Evolutionary conservation across 1,140 invertebrate genomes (phyloP), one percentile per base, ranked within the genome.

Genomic region (Manduca sexta): DNA sequence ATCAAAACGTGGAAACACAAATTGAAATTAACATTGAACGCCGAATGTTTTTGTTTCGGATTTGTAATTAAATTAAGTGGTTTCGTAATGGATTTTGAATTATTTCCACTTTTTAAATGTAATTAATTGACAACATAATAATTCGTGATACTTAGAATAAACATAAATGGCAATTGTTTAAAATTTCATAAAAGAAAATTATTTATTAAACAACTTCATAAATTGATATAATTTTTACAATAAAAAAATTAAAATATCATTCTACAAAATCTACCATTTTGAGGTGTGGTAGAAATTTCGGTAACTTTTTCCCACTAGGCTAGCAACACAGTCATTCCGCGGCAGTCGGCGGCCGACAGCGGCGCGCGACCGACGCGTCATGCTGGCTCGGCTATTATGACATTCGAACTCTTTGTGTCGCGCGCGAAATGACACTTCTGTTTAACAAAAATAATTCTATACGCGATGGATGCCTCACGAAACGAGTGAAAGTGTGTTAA

Each of bases 391-490:
- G 8, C 38, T 40, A 59, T 74, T 58, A 67, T 67, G 71, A 69
- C 65, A 60, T 58, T 38, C 47, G 56, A 46, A 45, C 17, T 35
- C 30, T 35, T 31, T 51, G 46, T 49, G 40, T 53, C 46, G 50
- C 72, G 60, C 74, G 72, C 71, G 70, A 70, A 60, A 74, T 72
- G 74, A 73, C 64, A 71, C 54, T 60, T 59, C 44, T 14, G 10
- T 12, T 12, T 7, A 15, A 18, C 52, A 50, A 49, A 52, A 31
- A 38, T 17, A 52, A 41, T 34, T 41, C 41, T 44, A 26, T 26
- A 46, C 64, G 64, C 67, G 68, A 71, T 71, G 69, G 58, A 60
- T 64, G 41, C 14, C 38, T 8, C 13, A 61, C 46, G 34, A 52
- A 56, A 45, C 44, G 56, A 69, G 69, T 75, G 74, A 66, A 54